These are phyloP conservation scores for Eupithecia insigniata DNA, from an alignment of 2,888 invertebrate genomes.

Conservation along the genomic window DNA sequence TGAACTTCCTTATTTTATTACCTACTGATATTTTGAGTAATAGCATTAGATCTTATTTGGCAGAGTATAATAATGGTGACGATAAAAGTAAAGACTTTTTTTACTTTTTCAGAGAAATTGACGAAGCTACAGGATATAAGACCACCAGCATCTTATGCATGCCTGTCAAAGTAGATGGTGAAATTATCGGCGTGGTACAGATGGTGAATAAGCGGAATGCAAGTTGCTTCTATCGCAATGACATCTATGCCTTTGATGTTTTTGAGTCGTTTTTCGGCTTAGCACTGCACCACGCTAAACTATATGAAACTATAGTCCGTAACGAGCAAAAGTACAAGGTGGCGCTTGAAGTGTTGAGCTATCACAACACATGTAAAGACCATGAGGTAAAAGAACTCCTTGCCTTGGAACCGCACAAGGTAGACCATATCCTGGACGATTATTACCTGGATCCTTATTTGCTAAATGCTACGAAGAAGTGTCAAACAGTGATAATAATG, in stretches of 20 bases:
- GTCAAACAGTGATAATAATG: slow-evolving; percentile 89
- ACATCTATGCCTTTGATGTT: slow-evolving; percentile 92
- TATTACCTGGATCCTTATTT: slow-evolving; percentile 90
- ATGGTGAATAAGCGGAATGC: slow-evolving; percentile 90
- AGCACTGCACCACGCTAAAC: slow-evolving; percentile 92
- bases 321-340: slow-evolving; percentile 93
- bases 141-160: slow-evolving; percentile 92
- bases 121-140: slow-evolving; percentile 87
- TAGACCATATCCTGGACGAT: slow-evolving; percentile 73
- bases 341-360: slow-evolving; percentile 92
- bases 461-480: slow-evolving; percentile 89
- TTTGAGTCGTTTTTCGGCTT: slow-evolving; percentile 94
- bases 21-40: background rate
- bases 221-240: slow-evolving; percentile 84
- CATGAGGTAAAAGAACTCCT: slow-evolving; percentile 84
- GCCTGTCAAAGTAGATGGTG: slow-evolving; percentile 92
- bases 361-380: slow-evolving; percentile 91
- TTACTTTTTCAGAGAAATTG: slow-evolving; percentile 78
- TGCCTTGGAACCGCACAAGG: slow-evolving; percentile 40
- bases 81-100: background rate
- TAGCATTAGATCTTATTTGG: background rate
- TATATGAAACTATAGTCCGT: slow-evolving; percentile 91
- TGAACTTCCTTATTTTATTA: background rate
- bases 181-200: slow-evolving; percentile 93
- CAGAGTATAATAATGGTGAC: background rate